Evolutionary conservation across 2,113 vertebrate genomes (phyloP).

Genomic region (Alectura lathami): DNA sequence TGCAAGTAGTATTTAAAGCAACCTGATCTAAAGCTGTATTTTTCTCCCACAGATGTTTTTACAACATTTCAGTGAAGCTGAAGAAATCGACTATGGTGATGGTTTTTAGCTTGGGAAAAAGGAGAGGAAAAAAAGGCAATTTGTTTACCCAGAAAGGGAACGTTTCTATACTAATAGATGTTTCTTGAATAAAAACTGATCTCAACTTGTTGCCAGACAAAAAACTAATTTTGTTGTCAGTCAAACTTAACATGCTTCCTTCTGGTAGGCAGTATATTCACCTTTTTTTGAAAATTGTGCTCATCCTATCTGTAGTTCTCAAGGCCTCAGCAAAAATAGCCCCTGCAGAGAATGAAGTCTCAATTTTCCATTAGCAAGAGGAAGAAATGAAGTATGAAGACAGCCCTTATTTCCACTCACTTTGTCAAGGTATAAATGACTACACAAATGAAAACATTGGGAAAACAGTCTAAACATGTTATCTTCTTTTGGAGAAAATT

Average conservation of each 20-base stretch:
- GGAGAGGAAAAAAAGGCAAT: neutral
- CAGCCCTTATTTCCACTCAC: neutral
- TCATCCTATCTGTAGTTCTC: neutral
- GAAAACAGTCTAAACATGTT: neutral
- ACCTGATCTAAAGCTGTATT: neutral
- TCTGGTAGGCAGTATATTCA: neutral
- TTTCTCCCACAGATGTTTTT: neutral
- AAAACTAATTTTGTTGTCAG: neutral
- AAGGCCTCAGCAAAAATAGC: neutral
- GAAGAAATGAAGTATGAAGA: neutral
- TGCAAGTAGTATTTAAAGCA: constrained; percentile 19
- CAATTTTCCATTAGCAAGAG: neutral
- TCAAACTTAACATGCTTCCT: neutral
- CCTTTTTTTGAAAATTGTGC: neutral
- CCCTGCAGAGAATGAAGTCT: neutral
- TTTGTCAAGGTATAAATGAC: neutral
- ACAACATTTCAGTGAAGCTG: neutral
- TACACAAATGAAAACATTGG: neutral
- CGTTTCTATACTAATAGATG: neutral
- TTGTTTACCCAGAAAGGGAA: neutral
- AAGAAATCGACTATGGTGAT: neutral
- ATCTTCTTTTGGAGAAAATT: neutral
- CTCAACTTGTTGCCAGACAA: neutral
- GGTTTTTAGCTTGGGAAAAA: neutral
- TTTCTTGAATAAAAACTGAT: neutral